Conservation (phyloP, 2,888 invertebrate genomes). For the Calliphora vomitoria region DNA sequence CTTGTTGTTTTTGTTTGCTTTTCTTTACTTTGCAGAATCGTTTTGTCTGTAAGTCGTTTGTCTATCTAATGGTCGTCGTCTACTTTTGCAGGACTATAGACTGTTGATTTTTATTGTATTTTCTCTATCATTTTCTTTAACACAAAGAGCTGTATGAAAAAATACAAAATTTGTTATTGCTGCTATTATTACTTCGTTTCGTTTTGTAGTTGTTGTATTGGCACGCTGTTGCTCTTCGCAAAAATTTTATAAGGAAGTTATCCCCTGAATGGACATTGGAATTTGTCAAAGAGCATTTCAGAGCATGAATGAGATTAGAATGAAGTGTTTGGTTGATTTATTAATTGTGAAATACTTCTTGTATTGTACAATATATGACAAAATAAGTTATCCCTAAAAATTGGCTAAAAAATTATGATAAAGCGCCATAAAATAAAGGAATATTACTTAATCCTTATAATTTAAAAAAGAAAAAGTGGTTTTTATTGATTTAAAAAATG, state of each 20-base stretch:
- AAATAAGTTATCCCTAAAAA: too few species aligned
- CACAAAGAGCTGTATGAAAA: neutral
- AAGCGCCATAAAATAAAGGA: too few species aligned
- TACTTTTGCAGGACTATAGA: slow-evolving; percentile 62
- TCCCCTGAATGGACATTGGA: slow-evolving; percentile 24
- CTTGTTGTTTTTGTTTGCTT: slow-evolving; percentile 33
- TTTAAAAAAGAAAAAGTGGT: too few species aligned
- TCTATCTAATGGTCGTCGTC: slow-evolving; percentile 68
- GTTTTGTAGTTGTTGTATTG: slow-evolving; percentile 56
- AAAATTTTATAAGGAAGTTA: slow-evolving; percentile 45
- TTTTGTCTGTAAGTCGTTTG: slow-evolving; percentile 62
- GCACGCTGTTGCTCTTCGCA: slow-evolving; percentile 70
- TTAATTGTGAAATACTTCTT: too few species aligned
- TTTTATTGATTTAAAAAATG: too few species aligned
- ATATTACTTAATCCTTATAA: too few species aligned
- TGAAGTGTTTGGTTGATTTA: too few species aligned
- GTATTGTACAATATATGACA: too few species aligned
- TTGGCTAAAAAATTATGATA: too few species aligned
- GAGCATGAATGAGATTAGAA: too few species aligned
- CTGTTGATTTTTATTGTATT: slow-evolving; percentile 69
- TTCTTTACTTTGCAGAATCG: slow-evolving; percentile 61
- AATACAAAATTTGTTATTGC: slow-evolving; percentile 37
- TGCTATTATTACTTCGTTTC: slow-evolving; percentile 55
- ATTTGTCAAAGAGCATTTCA: neutral
- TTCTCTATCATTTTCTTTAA: slow-evolving; percentile 41